Evolutionary conservation across 2,888 invertebrate genomes (phyloP).

Genomic region (Lycia hirtaria): DNA sequence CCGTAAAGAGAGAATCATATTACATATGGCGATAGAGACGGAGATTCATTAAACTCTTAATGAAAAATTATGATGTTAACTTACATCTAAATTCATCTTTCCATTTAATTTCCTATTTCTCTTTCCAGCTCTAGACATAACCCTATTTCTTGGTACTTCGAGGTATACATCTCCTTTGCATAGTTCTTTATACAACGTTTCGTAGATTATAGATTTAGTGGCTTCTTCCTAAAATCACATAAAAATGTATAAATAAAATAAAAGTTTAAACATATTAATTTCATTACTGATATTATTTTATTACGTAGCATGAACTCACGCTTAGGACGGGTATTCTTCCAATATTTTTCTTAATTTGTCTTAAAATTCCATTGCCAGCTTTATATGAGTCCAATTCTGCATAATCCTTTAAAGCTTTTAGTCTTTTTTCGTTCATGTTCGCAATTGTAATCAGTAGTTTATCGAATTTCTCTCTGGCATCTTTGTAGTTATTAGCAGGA

Average conservation of each 20-base stretch:
- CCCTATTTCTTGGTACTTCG: too few relatives aligned
- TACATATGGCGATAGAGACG: too few relatives aligned
- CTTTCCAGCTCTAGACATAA: neutral
- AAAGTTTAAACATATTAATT: neutral
- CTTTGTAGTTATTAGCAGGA: neutral
- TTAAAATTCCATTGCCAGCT: neutral
- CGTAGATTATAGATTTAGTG: neutral
- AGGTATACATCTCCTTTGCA: neutral
- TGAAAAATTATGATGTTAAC: neutral
- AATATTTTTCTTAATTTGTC: neutral
- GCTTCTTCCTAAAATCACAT: neutral
- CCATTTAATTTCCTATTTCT: neutral
- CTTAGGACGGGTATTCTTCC: neutral
- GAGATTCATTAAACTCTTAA: too few relatives aligned
- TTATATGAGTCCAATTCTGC: neutral
- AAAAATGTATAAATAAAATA: neutral
- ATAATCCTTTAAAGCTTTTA: slow-evolving; percentile 64
- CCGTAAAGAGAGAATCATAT: too few relatives aligned
- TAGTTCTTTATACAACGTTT: neutral
- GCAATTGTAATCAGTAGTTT: slow-evolving; percentile 11
- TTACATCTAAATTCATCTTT: neutral
- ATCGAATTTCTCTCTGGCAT: neutral
- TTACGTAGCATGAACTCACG: neutral
- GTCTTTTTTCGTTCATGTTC: slow-evolving; percentile 60
- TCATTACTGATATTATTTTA: neutral